Conservation (phyloP, 2,888 invertebrate species). For the Eurois occulta region DNA sequence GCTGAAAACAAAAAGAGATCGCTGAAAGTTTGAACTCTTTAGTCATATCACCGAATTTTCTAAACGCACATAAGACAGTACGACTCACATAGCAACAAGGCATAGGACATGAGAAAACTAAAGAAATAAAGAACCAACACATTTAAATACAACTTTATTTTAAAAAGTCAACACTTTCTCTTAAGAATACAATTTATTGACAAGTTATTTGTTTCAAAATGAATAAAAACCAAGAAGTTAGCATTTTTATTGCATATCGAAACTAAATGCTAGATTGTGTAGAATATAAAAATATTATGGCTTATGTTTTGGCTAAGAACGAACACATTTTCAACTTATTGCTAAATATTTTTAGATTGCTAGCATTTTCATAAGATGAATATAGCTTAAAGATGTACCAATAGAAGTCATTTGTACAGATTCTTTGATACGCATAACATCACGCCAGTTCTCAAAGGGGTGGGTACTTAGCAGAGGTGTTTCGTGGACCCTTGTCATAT, state of each 20-base stretch:
- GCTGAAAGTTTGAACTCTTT: neutral
- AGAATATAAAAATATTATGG: constrained; percentile 65
- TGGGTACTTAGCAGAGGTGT: neutral
- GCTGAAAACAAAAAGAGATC: neutral
- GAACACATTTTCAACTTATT: constrained; percentile 61
- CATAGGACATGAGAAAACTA: no score
- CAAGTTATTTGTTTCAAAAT: constrained; percentile 33
- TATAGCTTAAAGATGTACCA: constrained; percentile 14
- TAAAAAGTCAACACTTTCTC: constrained; percentile 62
- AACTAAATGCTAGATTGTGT: constrained; percentile 52
- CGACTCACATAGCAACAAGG: neutral
- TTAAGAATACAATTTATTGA: constrained; percentile 44
- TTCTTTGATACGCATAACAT: neutral
- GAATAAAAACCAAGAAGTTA: constrained; percentile 27
- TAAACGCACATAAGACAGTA: neutral
- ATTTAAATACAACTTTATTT: constrained; percentile 68
- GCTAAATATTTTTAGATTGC: constrained; percentile 34
- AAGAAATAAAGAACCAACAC: constrained; percentile 11
- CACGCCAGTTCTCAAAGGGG: neutral
- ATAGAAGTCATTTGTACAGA: neutral
- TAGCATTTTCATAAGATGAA: constrained; percentile 7
- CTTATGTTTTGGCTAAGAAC: constrained; percentile 59
- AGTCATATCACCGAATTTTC: neutral
- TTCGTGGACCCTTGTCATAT: neutral
- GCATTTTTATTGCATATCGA: constrained; percentile 57